Evolutionary conservation across 2,113 vertebrate species (phyloP).

Genomic region (Hassar affinis): DNA sequence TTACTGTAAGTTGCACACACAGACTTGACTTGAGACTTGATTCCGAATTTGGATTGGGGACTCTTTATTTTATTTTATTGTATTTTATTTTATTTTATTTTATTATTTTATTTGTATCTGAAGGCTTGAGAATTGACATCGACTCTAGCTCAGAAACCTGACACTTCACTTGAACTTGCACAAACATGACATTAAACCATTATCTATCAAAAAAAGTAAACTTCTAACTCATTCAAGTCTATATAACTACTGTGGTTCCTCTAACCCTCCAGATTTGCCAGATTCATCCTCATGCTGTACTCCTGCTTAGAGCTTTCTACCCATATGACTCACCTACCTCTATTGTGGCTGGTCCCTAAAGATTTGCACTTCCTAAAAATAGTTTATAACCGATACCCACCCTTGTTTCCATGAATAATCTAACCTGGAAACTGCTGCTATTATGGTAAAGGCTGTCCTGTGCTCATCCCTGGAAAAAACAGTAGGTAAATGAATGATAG

Average conservation of each 20-base stretch:
- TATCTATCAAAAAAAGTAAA: not conserved
- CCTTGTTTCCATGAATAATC: not conserved
- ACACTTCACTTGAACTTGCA: no score
- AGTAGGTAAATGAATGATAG: not conserved
- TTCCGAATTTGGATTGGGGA: no score
- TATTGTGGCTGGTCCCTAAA: not conserved
- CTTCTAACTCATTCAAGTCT: not conserved
- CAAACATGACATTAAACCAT: not conserved
- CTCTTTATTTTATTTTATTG: no score
- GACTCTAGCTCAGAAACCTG: no score
- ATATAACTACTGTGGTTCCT: not conserved
- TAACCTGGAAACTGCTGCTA: not conserved
- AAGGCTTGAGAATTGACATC: no score
- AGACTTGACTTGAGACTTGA: no score
- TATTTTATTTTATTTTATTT: no score
- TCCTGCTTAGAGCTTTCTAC: not conserved
- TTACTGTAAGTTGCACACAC: no score
- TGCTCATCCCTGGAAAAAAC: not conserved
- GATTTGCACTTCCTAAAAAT: not conserved
- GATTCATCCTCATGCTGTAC: not conserved
- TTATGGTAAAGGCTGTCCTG: not conserved
- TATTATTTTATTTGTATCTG: no score
- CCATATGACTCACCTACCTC: not conserved
- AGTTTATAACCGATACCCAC: not conserved
- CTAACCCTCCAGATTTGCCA: not conserved